A percentile compares a stretch with the other conserved stretches of the same genome.
Conservation (phyloP, 2,888 invertebrate genomes). For the Scelioninae gen. 1 region DNA sequence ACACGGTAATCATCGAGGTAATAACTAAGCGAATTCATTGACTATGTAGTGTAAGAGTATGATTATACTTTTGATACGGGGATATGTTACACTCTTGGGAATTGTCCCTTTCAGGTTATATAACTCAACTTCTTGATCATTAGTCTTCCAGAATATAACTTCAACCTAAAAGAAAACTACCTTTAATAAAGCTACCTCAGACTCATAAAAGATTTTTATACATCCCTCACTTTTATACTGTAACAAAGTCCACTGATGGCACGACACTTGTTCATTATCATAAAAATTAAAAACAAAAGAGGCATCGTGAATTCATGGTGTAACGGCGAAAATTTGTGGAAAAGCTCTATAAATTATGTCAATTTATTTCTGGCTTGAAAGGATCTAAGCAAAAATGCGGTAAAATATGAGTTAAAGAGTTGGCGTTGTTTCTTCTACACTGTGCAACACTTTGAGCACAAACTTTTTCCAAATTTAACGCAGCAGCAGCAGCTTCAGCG, state of each 20-base stretch:
- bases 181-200: conserved; percentile 26
- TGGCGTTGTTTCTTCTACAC: conserved; percentile 1
- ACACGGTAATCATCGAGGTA: conserved; percentile 10
- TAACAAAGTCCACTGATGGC: too few relatives aligned
- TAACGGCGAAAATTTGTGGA: neutral
- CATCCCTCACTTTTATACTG: neutral
- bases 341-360: conserved; percentile 6
- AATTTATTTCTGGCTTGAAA: conserved; percentile 19
- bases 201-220: neutral
- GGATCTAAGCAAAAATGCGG: neutral
- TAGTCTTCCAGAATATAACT: conserved; percentile 55
- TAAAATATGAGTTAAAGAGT: conserved; percentile 4
- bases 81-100: conserved; percentile 32
- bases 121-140: conserved; percentile 39
- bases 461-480: neutral
- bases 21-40: conserved; percentile 23
- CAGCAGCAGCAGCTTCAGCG: neutral
- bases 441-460: neutral
- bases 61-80: conserved; percentile 21
- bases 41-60: neutral
- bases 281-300: conserved; percentile 27
- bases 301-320: neutral
- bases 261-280: conserved; percentile 23
- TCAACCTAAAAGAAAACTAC: conserved; percentile 37
- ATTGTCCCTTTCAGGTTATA: conserved; percentile 17